A percentile compares a stretch with the other conserved stretches of the same genome.
Conservation (phyloP, 1,140 invertebrate species). For the Mercenaria mercenaria region DNA sequence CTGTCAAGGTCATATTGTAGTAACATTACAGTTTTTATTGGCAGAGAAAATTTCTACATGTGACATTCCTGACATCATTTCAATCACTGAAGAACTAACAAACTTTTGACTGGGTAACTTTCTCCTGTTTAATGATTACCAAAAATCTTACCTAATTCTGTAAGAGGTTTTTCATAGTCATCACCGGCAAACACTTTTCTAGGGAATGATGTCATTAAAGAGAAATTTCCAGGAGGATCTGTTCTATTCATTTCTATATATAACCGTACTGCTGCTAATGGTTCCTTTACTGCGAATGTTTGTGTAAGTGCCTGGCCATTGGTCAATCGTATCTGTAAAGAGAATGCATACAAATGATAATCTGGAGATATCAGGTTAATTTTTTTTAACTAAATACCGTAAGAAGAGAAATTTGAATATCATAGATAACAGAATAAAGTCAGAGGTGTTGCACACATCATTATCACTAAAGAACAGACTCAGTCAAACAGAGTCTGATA, state of each 20-base stretch:
- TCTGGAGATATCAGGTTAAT: slow-evolving; percentile 82
- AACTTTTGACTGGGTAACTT: no score
- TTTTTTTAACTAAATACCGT: neutral
- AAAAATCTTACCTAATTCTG: slow-evolving; percentile 90
- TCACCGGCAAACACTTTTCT: slow-evolving; percentile 93
- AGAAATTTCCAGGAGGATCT: slow-evolving; percentile 89
- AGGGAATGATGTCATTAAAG: slow-evolving; percentile 95
- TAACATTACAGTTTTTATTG: no score
- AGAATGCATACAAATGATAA: slow-evolving; percentile 75
- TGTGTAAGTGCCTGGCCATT: slow-evolving; percentile 91
- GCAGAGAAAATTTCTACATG: no score
- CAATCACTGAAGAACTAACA: no score
- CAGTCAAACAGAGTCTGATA: no score
- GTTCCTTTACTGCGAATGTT: slow-evolving; percentile 94
- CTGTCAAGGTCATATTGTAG: no score
- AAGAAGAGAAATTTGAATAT: no score
- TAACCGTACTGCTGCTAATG: slow-evolving; percentile 94
- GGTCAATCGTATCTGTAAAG: slow-evolving; percentile 89
- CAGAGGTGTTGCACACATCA: no score
- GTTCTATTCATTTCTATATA: slow-evolving; percentile 93
- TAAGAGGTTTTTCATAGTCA: slow-evolving; percentile 94
- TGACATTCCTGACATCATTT: no score
- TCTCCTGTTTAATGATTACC: neutral
- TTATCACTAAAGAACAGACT: no score
- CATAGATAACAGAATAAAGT: no score